Base-by-base conservation (phyloP, 1,140 invertebrate species). In the Nymphalis io region DNA sequence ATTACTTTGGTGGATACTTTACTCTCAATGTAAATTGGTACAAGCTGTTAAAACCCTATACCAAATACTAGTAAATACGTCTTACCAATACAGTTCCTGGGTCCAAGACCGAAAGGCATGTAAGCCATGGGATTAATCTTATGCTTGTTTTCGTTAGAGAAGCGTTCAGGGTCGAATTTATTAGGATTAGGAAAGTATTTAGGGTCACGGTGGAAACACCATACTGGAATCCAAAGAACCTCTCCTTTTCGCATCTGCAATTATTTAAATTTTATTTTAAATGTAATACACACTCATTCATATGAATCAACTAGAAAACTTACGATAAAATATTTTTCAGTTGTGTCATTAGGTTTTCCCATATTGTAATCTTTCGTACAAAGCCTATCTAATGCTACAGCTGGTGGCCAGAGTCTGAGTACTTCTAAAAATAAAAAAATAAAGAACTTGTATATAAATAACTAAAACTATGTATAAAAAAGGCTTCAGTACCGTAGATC, bases 51-150 rank as follows among this genome's bases (percentile, higher is more conserved):
- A 16, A 48, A 51, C 16, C 0, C 12, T 16, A n/a, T 0, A 46
- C 5, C 1, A 21, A 5, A 53, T 6, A 53, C 0, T 1, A 12
- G 12, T 10, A 55, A 4, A 55, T 27, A 20, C 2, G 2, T 20
- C 53, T 74, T 70, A 85, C 83, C 94, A 51, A 95, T 93, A 76
- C 94, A 95, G 77, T 93, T 94, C 42, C 94, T 86, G 8, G 93
- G 94, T 10, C 95, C 94, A 11, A 90, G 40, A 3, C 95, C 94
- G 73, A 95, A 95, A 0, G 95, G 94, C 70, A 93, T 78, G 66
- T 93, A 95, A 1, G 91, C 82, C 46, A 86, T 92, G 0, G 90
- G 90, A 3, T 89, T 78, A 46, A 93, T 90, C 3, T 91, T 85
- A 3, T 86, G 75, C 40, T 90, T 92, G 75, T 94, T 93, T 59